phyloP scores from a whole-genome alignment of 2,113 vertebrate species.

The Lagopus muta region DNA sequence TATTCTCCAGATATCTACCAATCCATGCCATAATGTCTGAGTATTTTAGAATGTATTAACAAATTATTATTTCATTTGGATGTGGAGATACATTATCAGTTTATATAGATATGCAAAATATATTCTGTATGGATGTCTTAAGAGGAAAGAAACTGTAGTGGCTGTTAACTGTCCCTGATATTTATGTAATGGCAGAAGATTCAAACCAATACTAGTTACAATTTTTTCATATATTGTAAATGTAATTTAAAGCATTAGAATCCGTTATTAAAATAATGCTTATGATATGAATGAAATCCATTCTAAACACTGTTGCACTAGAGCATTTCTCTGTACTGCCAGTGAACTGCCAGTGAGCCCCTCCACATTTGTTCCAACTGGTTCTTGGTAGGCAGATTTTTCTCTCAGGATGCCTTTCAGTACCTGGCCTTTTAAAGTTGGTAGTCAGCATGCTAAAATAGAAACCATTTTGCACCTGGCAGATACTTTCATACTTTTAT shows the following conservation, averaged over 20 bases:
- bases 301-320: neutral
- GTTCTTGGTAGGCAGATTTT: neutral
- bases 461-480: conserved; percentile 28
- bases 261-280: neutral
- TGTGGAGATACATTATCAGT: neutral
- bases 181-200: neutral
- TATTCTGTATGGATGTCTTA: neutral
- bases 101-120: neutral
- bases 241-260: neutral
- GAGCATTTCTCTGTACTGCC: neutral
- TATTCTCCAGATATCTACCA: neutral
- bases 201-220: neutral
- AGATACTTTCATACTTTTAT: neutral
- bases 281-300: neutral
- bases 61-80: neutral
- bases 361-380: neutral
- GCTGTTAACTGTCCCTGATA: neutral
- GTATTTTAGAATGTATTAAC: neutral
- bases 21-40: neutral
- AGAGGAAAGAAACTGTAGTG: neutral
- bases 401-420: neutral
- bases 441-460: neutral
- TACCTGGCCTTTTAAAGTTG: neutral
- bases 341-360: neutral
- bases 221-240: neutral